These are phyloP conservation scores for Acipenser oxyrinchus DNA, from an alignment of 2,797 vertebrate species.

Conservation along the genomic window DNA sequence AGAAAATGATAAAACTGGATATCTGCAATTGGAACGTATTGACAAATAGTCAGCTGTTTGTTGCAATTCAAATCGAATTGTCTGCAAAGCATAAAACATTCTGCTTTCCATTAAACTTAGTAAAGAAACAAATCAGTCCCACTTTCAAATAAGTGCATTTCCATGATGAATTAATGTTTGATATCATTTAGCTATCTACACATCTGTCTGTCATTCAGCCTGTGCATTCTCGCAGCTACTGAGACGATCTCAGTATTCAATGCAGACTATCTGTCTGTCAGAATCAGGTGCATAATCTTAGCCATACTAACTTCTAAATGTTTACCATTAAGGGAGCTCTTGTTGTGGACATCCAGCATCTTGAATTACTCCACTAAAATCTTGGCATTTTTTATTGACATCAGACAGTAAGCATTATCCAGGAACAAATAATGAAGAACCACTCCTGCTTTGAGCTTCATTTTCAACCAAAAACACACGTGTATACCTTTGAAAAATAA, in stretches of 20 bases:
- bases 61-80: too few species aligned
- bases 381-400: constrained; percentile 17
- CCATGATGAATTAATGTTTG: too few species aligned
- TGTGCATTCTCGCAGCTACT: too few species aligned
- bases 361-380: constrained; percentile 21
- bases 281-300: background rate
- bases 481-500: too few species aligned
- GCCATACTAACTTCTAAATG: background rate
- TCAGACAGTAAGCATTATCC: constrained; percentile 13
- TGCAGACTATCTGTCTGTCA: too few species aligned
- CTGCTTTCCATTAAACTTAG: too few species aligned
- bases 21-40: constrained; percentile 24
- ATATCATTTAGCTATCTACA: too few species aligned
- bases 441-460: constrained; percentile 11
- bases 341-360: constrained; percentile 21
- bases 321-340: constrained; percentile 18
- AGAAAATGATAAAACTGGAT: constrained; percentile 45
- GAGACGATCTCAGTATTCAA: too few species aligned
- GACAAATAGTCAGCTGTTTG: background rate
- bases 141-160: too few species aligned
- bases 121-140: too few species aligned
- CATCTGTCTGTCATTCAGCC: too few species aligned
- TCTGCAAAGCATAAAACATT: too few species aligned
- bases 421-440: constrained; percentile 15
- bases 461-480: background rate